Evolutionary conservation across 2,888 invertebrate genomes (phyloP), one percentile per base, ranked within the genome.

Genomic region (Ditula angustiorana): DNA sequence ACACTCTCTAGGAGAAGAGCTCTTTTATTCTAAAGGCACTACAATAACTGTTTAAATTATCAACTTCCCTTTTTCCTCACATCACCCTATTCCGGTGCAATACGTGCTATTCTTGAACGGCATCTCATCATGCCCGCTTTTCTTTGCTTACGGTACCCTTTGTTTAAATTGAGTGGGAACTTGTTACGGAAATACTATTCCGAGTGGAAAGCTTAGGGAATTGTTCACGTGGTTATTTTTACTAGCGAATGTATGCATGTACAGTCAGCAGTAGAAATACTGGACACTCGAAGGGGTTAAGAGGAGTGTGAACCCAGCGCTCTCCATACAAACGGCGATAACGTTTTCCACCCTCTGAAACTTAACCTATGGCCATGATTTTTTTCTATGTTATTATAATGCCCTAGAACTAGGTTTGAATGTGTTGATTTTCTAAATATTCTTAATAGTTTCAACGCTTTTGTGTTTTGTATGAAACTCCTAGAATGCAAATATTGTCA

Each of bases 11-110:
- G 46, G 8, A 37, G 52, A 23, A 44, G 33, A 24, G 30, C 44
- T 58, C 62, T 58, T 64, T 59, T 58, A 58, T 57, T 35, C 30
- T 53, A 35, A 56, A 41, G 55, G 28, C 41, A 21, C 53, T 26
- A 35, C 64, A 46, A 64, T 64, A 59, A 59, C 58, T 58, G 52
- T 58, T 59, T 52, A 59, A 64, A 64, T 63, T 58, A 63, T 53
- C 58, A 16, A 10, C 26, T 35, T 21, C 44, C 33, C n/a, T 23
- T 47, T 35, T 8, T 26, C 26, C 8, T 16, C 11, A n/a, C 13
- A 2, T 24, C 0, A 28, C 52, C 37, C 4, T 64, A 59, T 46
- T 5, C 5, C 35, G 16, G 16, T 3, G 26, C 46, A 41, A 47
- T 37, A 59, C n/a, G 53, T 3, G 21, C 28, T 33, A 13, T 52